A percentile compares a stretch with the other conserved stretches of the same genome.
Evolutionary conservation across 2,797 vertebrate genomes (phyloP).

Genomic region (Esox lucius): DNA sequence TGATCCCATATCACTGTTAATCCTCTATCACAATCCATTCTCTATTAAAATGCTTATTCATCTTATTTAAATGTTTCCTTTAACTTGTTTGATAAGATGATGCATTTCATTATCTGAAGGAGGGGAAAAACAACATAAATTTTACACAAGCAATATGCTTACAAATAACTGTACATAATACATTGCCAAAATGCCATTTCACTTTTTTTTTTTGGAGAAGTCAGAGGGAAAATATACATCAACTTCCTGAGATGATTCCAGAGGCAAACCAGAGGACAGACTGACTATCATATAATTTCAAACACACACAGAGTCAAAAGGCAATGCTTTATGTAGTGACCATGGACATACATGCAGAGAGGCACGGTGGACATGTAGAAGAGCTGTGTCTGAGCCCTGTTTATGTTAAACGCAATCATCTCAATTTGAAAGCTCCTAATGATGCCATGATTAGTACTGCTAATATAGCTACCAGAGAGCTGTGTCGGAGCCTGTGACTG

Average conservation of each 20-base stretch:
- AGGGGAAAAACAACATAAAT: too few relatives aligned
- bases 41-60: too few relatives aligned
- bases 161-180: too few relatives aligned
- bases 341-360: too few relatives aligned
- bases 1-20: background rate
- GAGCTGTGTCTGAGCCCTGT: too few relatives aligned
- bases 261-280: slow-evolving; percentile 49
- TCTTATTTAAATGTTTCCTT: too few relatives aligned
- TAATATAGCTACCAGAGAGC: background rate
- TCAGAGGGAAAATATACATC: slow-evolving; percentile 72
- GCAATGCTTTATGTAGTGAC: too few relatives aligned
- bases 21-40: background rate
- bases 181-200: background rate
- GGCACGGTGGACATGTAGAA: too few relatives aligned
- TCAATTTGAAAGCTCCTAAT: background rate
- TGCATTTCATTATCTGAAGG: too few relatives aligned
- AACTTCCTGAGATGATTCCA: slow-evolving; percentile 49
- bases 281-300: slow-evolving; percentile 36
- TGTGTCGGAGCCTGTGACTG: background rate
- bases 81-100: too few relatives aligned
- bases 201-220: too few relatives aligned
- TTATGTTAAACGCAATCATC: background rate
- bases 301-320: background rate
- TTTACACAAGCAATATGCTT: too few relatives aligned
- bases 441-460: background rate